phyloP scores from a whole-genome alignment of 2,113 vertebrate species.

The Catharus fuscescens region DNA sequence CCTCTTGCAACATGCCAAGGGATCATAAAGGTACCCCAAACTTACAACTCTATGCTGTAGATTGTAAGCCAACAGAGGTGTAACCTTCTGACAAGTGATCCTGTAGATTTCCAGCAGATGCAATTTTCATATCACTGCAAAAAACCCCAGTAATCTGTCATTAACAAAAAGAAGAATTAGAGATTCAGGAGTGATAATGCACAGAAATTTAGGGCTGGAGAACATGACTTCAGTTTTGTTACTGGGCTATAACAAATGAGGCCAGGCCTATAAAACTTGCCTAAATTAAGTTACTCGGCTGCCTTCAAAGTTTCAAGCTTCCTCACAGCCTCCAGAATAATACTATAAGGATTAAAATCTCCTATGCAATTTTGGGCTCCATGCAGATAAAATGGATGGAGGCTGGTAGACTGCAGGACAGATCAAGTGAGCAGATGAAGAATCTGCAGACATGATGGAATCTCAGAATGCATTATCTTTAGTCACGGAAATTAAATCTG shows the following conservation, averaged over 20 bases:
- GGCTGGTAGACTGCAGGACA: not conserved
- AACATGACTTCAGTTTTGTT: not conserved
- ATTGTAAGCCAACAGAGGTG: not conserved
- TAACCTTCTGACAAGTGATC: not conserved
- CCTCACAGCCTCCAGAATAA: not conserved
- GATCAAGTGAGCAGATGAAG: not conserved
- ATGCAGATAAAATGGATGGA: not conserved
- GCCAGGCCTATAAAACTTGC: not conserved
- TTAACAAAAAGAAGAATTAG: not conserved
- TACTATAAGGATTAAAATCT: not conserved
- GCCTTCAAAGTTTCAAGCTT: not conserved
- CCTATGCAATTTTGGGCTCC: not conserved
- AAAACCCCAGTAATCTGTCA: not conserved
- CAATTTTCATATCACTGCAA: not conserved
- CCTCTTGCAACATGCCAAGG: conserved; percentile 98
- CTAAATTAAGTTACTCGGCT: not conserved
- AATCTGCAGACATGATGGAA: not conserved
- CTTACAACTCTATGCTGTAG: not conserved
- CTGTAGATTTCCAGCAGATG: not conserved
- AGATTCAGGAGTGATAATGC: not conserved
- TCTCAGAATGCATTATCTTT: not conserved
- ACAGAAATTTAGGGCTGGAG: not conserved
- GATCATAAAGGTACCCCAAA: conserved; percentile 90
- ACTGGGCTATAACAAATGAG: not conserved
- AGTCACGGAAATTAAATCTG: not conserved